Evolutionary conservation across 2,888 invertebrate species (phyloP).

Genomic region (Diogma glabrata): DNA sequence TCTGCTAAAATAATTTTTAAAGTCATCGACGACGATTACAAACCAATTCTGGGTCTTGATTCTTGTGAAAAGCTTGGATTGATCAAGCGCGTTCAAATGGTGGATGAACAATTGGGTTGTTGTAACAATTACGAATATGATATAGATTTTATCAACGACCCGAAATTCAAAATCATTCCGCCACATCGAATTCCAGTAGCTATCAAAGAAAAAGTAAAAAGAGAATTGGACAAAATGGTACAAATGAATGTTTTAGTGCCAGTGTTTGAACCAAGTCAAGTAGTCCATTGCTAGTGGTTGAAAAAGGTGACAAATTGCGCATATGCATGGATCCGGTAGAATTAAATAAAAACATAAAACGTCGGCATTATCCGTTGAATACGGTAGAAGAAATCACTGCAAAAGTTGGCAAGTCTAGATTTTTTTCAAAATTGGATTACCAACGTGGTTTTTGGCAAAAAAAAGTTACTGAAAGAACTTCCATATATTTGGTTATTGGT

Average conservation of each 20-base stretch:
- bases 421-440: not conserved
- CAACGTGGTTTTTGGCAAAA: no score
- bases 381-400: not conserved
- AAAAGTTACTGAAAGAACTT: no score
- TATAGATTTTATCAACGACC: no score
- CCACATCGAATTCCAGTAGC: not conserved
- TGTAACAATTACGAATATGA: no score
- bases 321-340: not conserved
- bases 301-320: not conserved
- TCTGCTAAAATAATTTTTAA: not conserved
- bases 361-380: not conserved
- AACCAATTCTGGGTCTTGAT: no score
- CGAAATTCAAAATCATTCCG: slow-evolving; percentile 2
- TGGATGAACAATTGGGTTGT: no score
- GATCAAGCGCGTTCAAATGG: no score
- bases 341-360: not conserved
- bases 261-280: not conserved
- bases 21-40: no score
- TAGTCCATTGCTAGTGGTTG: not conserved
- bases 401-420: not conserved
- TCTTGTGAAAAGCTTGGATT: not conserved
- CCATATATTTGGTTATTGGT: no score
- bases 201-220: no score
- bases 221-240: slow-evolving; percentile 2
- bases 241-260: not conserved